These are phyloP conservation scores for Euzetes globulus DNA, from an alignment of 2,888 invertebrate species.

Conservation along the genomic window DNA sequence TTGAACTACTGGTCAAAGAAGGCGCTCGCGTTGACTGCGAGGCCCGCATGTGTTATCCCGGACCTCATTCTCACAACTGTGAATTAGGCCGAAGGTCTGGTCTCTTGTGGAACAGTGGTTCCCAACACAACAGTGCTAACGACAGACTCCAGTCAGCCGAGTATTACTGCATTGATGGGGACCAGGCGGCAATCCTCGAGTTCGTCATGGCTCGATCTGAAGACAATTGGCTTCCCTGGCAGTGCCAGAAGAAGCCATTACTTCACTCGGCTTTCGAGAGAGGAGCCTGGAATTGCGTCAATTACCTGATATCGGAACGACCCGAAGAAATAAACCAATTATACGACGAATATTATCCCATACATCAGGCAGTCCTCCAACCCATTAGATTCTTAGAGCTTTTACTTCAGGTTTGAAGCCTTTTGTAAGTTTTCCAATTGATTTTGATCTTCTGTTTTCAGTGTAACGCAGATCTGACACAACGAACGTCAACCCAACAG, in stretches of 20 bases:
- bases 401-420: constrained; percentile 44
- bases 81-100: constrained; percentile 50
- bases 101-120: background rate
- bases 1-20: constrained; percentile 60
- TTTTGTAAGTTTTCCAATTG: background rate
- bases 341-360: constrained; percentile 68
- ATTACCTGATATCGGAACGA: constrained; percentile 58
- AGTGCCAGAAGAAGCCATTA: constrained; percentile 52
- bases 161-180: constrained; percentile 64
- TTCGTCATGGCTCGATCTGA: constrained; percentile 61
- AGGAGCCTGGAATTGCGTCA: constrained; percentile 64
- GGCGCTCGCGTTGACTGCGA: constrained; percentile 64
- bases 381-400: constrained; percentile 58
- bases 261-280: constrained; percentile 63
- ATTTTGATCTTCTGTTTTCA: background rate
- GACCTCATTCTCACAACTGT: constrained; percentile 62
- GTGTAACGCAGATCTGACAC: constrained; percentile 63
- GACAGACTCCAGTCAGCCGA: constrained; percentile 61
- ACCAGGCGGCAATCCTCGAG: constrained; percentile 60
- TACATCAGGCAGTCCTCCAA: constrained; percentile 64
- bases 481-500: constrained; percentile 62
- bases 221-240: constrained; percentile 60
- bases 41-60: constrained; percentile 67
- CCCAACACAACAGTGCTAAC: constrained; percentile 40
- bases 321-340: constrained; percentile 58